Base-by-base conservation (phyloP, 2,888 invertebrate genomes). In the Parnassius orleans region DNA sequence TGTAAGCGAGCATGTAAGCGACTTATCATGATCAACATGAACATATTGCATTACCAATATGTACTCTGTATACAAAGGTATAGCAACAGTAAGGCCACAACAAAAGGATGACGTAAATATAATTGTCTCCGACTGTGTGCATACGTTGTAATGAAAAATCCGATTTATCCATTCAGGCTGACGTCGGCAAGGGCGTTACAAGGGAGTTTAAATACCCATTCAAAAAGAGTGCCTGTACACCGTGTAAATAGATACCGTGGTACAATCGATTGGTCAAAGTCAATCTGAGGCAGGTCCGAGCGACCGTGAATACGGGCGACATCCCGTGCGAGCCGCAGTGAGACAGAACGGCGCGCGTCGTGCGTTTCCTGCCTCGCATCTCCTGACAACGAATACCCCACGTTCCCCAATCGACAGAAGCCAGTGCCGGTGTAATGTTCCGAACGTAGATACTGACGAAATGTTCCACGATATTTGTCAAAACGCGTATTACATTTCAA, bases 241-340 rank as follows among this genome's bases (percentile, higher is more conserved):
- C 77, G 78, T 80, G 79, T 81, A 78, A 83, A 84, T 85, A 81
- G 83, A 80, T 77, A 78, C 80, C 65, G 77, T 71, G 68, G 65
- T 66, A 76, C 75, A 79, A 77, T 88, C 90, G 87, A 89, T 89
- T 87, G 87, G 87, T 82, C 84, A 84, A 77, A 88, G 84, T 87
- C 83, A 87, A 89, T 86, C 77, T 80, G 83, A 77, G 79, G 74
- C 83, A 83, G 86, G 85, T 87, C 86, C 84, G 77, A 67, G 79
- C 87, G 90, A 87, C 90, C 91, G 90, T 91, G 90, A 90, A 89
- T 86, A 79, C 79, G 77, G 65, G 68, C 61, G 66, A 75, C 77
- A 75, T 80, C 83, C 83, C 79, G 81, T 76, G 71, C 74, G 67
- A 73, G 74, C 79, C 84, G 48, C 48, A 84, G 84, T 84, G 83